These are phyloP conservation scores for Scatophagus argus DNA, from an alignment of 2,113 vertebrate species.

Conservation along the genomic window DNA sequence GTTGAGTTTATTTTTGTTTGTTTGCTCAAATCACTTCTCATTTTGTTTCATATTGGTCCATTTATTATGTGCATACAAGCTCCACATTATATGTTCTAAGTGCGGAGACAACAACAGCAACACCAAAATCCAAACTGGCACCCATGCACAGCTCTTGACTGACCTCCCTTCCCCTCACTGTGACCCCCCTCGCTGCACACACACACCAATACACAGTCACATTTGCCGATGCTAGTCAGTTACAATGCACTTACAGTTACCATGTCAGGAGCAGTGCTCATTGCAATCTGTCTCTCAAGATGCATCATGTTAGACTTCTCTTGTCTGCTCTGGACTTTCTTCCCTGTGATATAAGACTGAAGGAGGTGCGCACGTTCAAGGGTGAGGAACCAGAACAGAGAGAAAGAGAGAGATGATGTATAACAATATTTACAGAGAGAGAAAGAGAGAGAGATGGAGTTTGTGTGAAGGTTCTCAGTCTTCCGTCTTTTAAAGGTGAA, in stretches of 20 bases:
- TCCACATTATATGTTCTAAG: background rate
- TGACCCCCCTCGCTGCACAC: background rate
- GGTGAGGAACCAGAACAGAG: slow-evolving; percentile 6
- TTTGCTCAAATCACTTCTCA: background rate
- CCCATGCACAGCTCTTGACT: background rate
- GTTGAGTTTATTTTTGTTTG: background rate
- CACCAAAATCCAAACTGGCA: background rate
- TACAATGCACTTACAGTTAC: slow-evolving; percentile 46
- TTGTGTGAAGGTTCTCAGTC: background rate
- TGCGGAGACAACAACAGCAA: background rate
- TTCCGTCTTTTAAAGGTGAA: slow-evolving; percentile 3
- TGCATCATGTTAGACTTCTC: slow-evolving; percentile 52
- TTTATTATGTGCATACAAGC: background rate
- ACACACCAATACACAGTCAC: background rate
- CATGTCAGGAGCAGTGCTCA: slow-evolving; percentile 39
- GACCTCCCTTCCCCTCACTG: background rate
- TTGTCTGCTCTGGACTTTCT: slow-evolving; percentile 47
- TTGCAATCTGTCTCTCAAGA: slow-evolving; percentile 60
- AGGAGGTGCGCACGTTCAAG: slow-evolving; percentile 32
- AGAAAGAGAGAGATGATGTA: slow-evolving; percentile 44
- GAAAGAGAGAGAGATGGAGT: slow-evolving; percentile 34
- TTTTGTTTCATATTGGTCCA: too few relatives aligned
- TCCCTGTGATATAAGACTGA: slow-evolving; percentile 39
- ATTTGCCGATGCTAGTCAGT: slow-evolving; percentile 18
- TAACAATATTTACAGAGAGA: slow-evolving; percentile 26